Evolutionary conservation across 1,140 invertebrate genomes (phyloP).

Genomic region (Andricus grossulariae): DNA sequence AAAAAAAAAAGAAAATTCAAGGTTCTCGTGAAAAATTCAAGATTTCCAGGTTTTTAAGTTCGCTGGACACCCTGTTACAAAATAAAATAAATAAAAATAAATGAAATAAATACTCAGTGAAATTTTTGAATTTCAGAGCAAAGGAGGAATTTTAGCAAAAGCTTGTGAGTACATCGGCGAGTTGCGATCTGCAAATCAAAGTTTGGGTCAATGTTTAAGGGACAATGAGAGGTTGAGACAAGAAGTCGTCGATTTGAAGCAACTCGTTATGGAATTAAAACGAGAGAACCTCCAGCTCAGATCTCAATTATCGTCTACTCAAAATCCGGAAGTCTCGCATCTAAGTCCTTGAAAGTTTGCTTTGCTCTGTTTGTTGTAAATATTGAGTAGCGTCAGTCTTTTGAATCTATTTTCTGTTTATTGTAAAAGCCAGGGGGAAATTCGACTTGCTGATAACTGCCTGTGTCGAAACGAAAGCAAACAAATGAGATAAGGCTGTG

Average conservation of each 20-base stretch:
- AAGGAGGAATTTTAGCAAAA: conserved; percentile 96
- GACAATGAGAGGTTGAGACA: conserved; percentile 80
- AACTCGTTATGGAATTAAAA: conserved; percentile 79
- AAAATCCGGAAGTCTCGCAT: conserved; percentile 52
- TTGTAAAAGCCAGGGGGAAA: not conserved
- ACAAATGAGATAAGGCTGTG: conserved; percentile 44
- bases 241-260: conserved; percentile 77
- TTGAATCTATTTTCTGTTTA: not conserved
- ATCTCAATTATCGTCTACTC: conserved; percentile 60
- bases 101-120: no score
- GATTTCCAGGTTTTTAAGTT: no score
- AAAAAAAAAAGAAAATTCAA: no score
- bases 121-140: conserved; percentile 81
- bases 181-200: conserved; percentile 85
- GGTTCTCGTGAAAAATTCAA: no score
- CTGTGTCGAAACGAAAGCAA: conserved; percentile 12
- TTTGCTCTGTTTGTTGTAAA: conserved; percentile 49
- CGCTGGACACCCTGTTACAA: no score
- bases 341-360: conserved; percentile 60
- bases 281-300: conserved; percentile 79
- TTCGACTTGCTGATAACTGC: conserved; percentile 5
- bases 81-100: no score
- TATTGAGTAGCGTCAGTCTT: conserved; percentile 38
- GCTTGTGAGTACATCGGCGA: conserved; percentile 97
- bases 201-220: conserved; percentile 79